Conservation (phyloP, 2,888 invertebrate species). For the Drosophila anceps region DNA sequence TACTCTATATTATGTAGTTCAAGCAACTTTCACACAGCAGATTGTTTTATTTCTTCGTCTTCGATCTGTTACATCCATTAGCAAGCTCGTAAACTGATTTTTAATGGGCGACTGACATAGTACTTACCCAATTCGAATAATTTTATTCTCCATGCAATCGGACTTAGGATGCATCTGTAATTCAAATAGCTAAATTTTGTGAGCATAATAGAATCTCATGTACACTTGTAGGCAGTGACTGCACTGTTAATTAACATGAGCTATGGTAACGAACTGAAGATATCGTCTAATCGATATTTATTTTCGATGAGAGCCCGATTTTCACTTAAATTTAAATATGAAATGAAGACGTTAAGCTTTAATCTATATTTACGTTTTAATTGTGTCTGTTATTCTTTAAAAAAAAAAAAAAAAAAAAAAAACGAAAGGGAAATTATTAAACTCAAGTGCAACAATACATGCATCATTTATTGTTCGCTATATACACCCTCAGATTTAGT, state of each 20-base stretch:
- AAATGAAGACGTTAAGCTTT: neutral
- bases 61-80: neutral
- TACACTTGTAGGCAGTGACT: neutral
- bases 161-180: neutral
- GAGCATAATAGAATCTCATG: neutral
- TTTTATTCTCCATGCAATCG: neutral
- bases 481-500: constrained; percentile 39
- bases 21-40: neutral
- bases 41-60: neutral
- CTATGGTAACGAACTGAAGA: neutral
- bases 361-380: constrained; percentile 18
- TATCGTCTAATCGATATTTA: constrained; percentile 2
- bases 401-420: constrained; percentile 32
- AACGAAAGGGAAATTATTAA: constrained; percentile 14
- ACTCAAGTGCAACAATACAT: constrained; percentile 46
- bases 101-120: neutral
- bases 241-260: neutral
- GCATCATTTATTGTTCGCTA: constrained; percentile 36
- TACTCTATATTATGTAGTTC: no score
- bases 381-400: constrained; percentile 57
- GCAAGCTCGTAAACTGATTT: neutral
- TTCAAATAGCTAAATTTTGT: neutral
- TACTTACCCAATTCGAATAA: neutral
- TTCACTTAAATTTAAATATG: constrained; percentile 16
- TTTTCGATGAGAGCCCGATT: neutral